Conservation (phyloP, 2,797 vertebrate species). For the Pantherophis alleghaniensis region DNA sequence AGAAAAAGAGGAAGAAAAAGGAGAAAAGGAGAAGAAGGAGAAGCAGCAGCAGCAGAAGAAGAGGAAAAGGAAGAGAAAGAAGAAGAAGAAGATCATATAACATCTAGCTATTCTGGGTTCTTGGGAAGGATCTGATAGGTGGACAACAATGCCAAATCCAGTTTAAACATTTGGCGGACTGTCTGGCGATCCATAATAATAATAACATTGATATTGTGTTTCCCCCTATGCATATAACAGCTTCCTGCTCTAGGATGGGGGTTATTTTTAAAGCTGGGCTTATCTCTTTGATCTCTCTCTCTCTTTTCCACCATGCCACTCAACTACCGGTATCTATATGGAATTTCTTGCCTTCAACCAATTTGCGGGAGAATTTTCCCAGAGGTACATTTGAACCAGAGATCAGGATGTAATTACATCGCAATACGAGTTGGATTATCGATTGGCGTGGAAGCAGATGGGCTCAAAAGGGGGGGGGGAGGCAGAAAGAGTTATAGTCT, state of each 20-base stretch:
- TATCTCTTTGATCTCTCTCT: neutral
- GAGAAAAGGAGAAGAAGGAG: fast-evolving
- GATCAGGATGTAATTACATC: neutral
- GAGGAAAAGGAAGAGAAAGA: too few relatives aligned
- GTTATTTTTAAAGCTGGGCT: neutral
- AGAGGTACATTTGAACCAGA: neutral
- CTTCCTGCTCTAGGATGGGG: neutral
- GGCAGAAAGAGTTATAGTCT: neutral
- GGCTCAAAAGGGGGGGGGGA: neutral
- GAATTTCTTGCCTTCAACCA: neutral
- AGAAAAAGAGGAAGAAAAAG: fast-evolving
- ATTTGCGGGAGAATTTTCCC: neutral
- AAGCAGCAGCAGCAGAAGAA: fast-evolving
- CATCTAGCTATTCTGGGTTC: neutral
- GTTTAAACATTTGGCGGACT: neutral
- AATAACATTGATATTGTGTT: neutral
- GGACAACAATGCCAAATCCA: neutral
- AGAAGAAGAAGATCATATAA: too few relatives aligned
- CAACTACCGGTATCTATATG: neutral
- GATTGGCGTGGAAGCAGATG: neutral
- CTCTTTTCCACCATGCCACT: neutral
- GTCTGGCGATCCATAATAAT: neutral
- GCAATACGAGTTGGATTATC: neutral
- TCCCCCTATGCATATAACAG: neutral
- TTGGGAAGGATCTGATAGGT: neutral